These are phyloP conservation scores for Silurus lanzhouensis DNA, from an alignment of 2,797 vertebrate species.

Conservation along the genomic window DNA sequence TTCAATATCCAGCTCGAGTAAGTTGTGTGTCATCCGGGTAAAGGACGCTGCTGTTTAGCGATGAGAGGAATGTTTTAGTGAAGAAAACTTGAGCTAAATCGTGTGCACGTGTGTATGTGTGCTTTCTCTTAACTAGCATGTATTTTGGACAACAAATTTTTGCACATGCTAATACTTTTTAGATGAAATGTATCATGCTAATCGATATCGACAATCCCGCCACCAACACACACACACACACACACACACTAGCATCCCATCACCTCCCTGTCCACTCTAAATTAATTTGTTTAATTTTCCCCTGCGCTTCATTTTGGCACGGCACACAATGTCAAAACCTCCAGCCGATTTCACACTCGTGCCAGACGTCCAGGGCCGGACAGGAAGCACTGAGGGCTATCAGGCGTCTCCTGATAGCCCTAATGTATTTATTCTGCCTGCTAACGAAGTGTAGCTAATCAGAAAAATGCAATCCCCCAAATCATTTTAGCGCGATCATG, in stretches of 20 bases:
- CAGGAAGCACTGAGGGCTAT: conserved; percentile 45
- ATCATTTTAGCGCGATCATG: conserved; percentile 55
- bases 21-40: neutral
- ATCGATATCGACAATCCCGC: conserved; percentile 58
- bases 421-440: conserved; percentile 68
- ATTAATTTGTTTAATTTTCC: conserved; percentile 79
- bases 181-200: conserved; percentile 53
- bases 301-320: conserved; percentile 66
- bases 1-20: neutral
- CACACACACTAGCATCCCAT: conserved; percentile 20
- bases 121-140: neutral
- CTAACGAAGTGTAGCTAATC: conserved; percentile 70
- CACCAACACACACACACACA: neutral
- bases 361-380: conserved; percentile 40
- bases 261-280: conserved; percentile 63
- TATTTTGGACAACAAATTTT: neutral
- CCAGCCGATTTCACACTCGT: conserved; percentile 64
- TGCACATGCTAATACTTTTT: neutral
- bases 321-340: conserved; percentile 62
- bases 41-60: neutral
- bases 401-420: conserved; percentile 58
- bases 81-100: neutral
- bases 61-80: neutral
- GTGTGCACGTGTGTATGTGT: neutral
- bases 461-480: conserved; percentile 62